Evolutionary conservation across 2,888 invertebrate species (phyloP).

Genomic region (Tortricodes alternella): DNA sequence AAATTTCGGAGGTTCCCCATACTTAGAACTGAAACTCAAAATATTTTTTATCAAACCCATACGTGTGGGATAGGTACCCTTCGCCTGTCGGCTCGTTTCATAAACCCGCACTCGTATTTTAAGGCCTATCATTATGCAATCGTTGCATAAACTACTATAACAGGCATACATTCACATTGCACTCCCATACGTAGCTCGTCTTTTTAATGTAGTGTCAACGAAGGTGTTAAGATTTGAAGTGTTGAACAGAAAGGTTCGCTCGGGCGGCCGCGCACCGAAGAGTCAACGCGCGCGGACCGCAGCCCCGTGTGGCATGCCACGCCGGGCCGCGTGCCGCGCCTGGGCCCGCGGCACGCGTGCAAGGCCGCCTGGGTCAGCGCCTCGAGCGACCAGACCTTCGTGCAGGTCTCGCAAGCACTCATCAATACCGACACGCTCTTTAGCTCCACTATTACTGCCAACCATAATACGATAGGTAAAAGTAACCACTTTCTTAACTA

Average conservation of each 20-base stretch:
- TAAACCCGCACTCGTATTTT: too few relatives aligned
- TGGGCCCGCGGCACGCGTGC: constrained; percentile 93
- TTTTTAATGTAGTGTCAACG: too few relatives aligned
- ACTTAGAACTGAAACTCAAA: too few relatives aligned
- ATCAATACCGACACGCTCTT: constrained; percentile 95
- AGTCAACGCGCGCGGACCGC: constrained; percentile 61
- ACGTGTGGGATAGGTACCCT: too few relatives aligned
- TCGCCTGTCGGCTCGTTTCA: too few relatives aligned
- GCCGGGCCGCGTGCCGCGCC: constrained; percentile 89
- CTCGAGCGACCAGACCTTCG: constrained; percentile 97
- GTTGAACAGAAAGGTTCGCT: constrained; percentile 80
- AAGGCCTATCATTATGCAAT: too few relatives aligned
- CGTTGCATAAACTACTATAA: too few relatives aligned
- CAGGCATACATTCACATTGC: too few relatives aligned
- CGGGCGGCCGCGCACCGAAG: constrained; percentile 76
- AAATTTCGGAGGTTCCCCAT: too few relatives aligned
- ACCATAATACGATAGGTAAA: constrained; percentile 90
- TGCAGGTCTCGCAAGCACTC: constrained; percentile 95
- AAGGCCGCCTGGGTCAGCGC: constrained; percentile 97
- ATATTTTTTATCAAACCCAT: too few relatives aligned
- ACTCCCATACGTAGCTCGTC: too few relatives aligned
- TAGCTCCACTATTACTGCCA: constrained; percentile 94
- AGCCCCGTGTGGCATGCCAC: constrained; percentile 87
- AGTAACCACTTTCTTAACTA: background rate
- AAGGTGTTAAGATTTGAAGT: background rate